These are phyloP conservation scores for Drosophila crucigera DNA, from an alignment of 2,888 invertebrate genomes.

Conservation along the genomic window DNA sequence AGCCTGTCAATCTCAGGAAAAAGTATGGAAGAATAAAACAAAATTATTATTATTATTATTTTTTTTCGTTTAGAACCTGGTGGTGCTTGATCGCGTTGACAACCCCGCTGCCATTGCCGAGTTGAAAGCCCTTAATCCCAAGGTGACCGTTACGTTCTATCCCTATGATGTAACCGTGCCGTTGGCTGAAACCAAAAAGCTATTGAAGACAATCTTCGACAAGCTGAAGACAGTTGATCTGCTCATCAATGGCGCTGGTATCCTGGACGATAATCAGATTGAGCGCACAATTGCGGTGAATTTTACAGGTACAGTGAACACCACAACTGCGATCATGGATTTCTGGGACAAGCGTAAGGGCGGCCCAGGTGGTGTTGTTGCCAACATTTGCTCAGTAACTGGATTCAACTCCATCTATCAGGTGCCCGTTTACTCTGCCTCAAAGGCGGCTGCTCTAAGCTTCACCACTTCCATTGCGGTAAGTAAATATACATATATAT, in stretches of 20 bases:
- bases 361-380: constrained; percentile 84
- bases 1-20: not conserved
- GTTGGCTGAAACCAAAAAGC: constrained; percentile 63
- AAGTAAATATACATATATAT: constrained; percentile 38
- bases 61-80: constrained; percentile 70
- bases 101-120: constrained; percentile 64
- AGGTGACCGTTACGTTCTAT: constrained; percentile 65
- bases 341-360: constrained; percentile 85
- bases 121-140: constrained; percentile 63
- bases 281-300: constrained; percentile 74
- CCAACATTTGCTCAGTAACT: constrained; percentile 83
- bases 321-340: constrained; percentile 79
- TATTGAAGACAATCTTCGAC: constrained; percentile 70
- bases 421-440: constrained; percentile 83
- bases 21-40: not conserved
- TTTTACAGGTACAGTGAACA: constrained; percentile 76
- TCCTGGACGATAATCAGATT: constrained; percentile 74
- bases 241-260: constrained; percentile 77
- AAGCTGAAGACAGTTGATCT: constrained; percentile 74
- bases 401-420: constrained; percentile 76
- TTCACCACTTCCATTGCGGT: constrained; percentile 83
- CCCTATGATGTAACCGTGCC: constrained; percentile 74
- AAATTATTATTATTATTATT: not conserved
- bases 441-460: constrained; percentile 84
- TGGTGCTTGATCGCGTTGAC: constrained; percentile 73